Percentiles rank a stretch among this genome's conserved stretches.
Conservation (phyloP, 2,888 invertebrate species). For the Lycocerus yunnanus region DNA sequence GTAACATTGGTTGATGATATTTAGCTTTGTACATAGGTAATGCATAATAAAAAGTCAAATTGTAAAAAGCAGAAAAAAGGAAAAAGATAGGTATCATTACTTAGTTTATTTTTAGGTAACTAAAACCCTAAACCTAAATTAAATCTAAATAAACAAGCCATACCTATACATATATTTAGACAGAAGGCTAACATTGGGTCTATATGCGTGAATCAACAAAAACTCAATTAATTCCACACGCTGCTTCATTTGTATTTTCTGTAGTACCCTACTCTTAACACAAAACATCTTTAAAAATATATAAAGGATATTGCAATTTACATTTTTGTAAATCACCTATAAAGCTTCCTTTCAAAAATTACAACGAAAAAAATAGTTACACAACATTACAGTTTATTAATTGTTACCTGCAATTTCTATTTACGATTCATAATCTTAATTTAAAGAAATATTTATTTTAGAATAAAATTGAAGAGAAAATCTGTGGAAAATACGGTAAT, state of each 20-base stretch:
- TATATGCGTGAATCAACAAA: not conserved
- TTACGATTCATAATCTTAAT: not conserved
- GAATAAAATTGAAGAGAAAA: not conserved
- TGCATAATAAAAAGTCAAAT: not conserved
- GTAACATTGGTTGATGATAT: not conserved
- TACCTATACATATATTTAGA: not conserved
- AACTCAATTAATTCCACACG: not conserved
- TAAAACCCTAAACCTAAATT: not conserved
- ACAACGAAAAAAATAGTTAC: not conserved
- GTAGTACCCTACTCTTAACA: not conserved
- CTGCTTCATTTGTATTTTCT: not conserved
- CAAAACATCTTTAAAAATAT: not conserved
- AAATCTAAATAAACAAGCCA: not conserved
- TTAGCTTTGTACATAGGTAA: not conserved
- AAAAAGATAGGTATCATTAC: not conserved
- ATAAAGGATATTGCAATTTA: not conserved
- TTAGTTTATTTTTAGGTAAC: not conserved
- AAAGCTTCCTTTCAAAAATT: not conserved
- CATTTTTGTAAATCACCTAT: not conserved
- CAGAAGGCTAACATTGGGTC: not conserved
- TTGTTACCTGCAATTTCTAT: not conserved
- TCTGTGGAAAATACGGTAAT: not conserved
- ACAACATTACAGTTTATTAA: not conserved
- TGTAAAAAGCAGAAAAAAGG: not conserved
- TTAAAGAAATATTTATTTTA: not conserved